Base-by-base conservation (phyloP, 1,140 invertebrate genomes). In the Sitophilus oryzae region DNA sequence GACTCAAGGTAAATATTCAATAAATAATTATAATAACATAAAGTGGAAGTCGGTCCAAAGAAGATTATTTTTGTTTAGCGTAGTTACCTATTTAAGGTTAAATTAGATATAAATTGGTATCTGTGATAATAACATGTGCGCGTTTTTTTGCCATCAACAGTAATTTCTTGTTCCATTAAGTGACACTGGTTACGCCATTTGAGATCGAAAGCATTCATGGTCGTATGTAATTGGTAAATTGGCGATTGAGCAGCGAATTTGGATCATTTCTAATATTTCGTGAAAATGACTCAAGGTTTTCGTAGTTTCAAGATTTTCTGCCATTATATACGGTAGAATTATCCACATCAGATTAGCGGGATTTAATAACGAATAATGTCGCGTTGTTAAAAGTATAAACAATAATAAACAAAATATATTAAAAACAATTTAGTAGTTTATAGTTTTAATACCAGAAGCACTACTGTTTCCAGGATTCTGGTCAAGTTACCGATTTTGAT, bases 261-360 rank as follows among this genome's bases (percentile, higher is more conserved):
- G 40, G 40, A 42, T 42, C 40, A 42, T 42, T 42, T 42, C 40
- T 42, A 42, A 42, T 18, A 20, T 42, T 42, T 42, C 40, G 18
- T 42, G 19, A 40, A 42, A n/a, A 18, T 19, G 40, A 42, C 21
- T 41, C 40, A n/a, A n/a, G n/a, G n/a, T n/a, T n/a, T n/a, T n/a
- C n/a, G n/a, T n/a, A n/a, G 36, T 38, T 14, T 38, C 2, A 38
- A 14, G 18, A 3, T 38, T 16, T 16, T 16, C 18, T 38, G 18
- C 36, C 18, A n/a, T 38, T 14, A 16, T 38, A 16, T 38, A 38
- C 8, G 3, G 36, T 1, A 3, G 8, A 6, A 16, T 38, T 16
- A 38, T 38, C 36, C 14, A 38, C 18, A 16, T 2, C n/a, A 18
- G 18, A 2, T 18, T 21, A 20, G 15, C 19, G 40, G 1, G 16